Percentiles rank a stretch among this genome's conserved stretches.
These are phyloP conservation scores for Drosophila elegans DNA, from an alignment of 1,140 invertebrate genomes.

Conservation along the genomic window DNA sequence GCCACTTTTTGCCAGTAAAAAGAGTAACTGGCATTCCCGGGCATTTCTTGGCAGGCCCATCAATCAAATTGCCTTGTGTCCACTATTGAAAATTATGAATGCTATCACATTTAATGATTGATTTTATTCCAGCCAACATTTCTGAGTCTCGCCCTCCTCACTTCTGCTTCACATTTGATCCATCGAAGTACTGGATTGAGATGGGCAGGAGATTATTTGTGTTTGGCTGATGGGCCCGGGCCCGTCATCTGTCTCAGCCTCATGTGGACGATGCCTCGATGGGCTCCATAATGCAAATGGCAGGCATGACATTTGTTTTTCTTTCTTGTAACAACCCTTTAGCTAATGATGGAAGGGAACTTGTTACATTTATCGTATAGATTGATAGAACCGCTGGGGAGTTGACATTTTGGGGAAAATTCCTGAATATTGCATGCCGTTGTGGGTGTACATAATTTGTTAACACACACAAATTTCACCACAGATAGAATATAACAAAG, in stretches of 20 bases:
- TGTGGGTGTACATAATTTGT: neutral
- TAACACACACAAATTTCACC: neutral
- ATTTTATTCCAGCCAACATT: conserved; percentile 61
- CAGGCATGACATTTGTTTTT: conserved; percentile 74
- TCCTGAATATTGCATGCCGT: conserved; percentile 16
- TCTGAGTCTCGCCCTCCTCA: neutral
- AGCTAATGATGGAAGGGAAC: conserved; percentile 70
- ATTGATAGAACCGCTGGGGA: conserved; percentile 24
- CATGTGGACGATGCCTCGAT: conserved; percentile 29
- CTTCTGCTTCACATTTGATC: conserved; percentile 14
- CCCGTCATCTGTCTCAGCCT: conserved; percentile 46
- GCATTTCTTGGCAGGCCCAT: conserved; percentile 50
- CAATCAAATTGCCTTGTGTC: conserved; percentile 71
- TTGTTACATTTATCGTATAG: conserved; percentile 61
- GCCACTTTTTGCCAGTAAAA: neutral
- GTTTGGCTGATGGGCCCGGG: conserved; percentile 56
- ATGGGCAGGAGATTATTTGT: conserved; percentile 20
- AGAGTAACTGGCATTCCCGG: conserved; percentile 17
- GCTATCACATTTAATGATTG: conserved; percentile 80
- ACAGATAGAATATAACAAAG: too few species aligned
- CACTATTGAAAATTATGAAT: conserved; percentile 81
- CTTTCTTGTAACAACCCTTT: conserved; percentile 75
- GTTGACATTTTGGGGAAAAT: conserved; percentile 32
- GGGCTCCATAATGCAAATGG: conserved; percentile 64
- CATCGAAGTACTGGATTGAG: conserved; percentile 32